Percentiles rank a stretch among this genome's conserved stretches.
Evolutionary conservation across 2,797 vertebrate genomes (phyloP).

Genomic region (Lepilemur ruficaudatus): DNA sequence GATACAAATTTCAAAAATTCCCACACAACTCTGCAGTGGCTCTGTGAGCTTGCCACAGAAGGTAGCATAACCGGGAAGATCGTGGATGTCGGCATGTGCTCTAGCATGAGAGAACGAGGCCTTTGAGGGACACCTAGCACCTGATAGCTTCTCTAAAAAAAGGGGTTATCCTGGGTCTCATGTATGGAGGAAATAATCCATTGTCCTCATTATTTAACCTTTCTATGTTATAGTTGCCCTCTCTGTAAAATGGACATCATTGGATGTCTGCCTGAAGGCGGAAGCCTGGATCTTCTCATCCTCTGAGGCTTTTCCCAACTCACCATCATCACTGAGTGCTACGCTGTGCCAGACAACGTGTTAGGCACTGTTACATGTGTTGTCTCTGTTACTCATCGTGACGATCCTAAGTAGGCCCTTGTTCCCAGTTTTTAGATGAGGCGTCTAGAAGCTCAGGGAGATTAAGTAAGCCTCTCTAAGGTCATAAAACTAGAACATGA

Average conservation of each 20-base stretch:
- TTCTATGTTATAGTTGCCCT: neutral
- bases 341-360: neutral
- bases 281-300: neutral
- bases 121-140: neutral
- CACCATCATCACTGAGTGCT: neutral
- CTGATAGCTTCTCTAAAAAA: neutral
- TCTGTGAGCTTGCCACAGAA: neutral
- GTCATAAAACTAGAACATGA: neutral
- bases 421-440: neutral
- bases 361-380: neutral
- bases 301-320: neutral
- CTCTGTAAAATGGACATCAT: neutral
- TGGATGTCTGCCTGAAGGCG: neutral
- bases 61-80: neutral
- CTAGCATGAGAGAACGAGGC: accelerated
- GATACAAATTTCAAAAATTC: neutral
- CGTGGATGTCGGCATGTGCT: neutral
- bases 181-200: neutral
- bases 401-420: neutral
- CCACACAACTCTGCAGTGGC: neutral
- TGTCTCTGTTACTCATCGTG: neutral
- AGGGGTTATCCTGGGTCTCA: neutral
- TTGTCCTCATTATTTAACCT: neutral
- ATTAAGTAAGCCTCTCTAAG: neutral
- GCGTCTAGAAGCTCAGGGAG: neutral